Evolutionary conservation across 1,140 invertebrate species (phyloP), one percentile per base, ranked within the genome.

Genomic region (Olivierus martensii): DNA sequence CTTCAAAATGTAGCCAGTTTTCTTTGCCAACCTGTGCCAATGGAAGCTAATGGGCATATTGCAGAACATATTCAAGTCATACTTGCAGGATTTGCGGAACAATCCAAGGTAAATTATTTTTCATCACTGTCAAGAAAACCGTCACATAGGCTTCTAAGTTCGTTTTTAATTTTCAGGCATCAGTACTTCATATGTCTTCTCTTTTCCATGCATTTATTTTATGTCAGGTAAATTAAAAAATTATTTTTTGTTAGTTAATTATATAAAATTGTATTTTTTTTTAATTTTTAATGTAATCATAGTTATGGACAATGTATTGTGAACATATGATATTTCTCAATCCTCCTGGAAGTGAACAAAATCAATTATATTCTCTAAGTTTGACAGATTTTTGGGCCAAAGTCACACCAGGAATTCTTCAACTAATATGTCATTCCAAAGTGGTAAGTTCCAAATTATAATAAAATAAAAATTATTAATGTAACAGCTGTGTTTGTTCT

Each of bases 241-340:
- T 7, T 46, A 12, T 28, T n/a, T 49, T 15, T 39, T 41, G 5
- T 37, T 44, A 11, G n/a, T 44, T 17, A 42, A 17, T 42, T n/a
- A 17, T n/a, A 42, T 38, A 3, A 12, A 37, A 3, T n/a, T 38
- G 49, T 15, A 22, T 49, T 12, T 54, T 35, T 39, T 21, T n/a
- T 17, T 44, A 0, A 14, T 14, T 43, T 17, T 7, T 52, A 51
- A 9, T 46, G 18, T 12, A 15, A 51, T 42, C 17, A 42, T 51
- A 89, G 79, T 71, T 99, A 44, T 99, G 95, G 95, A 99, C 94
- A 0, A 81, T 99, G 60, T 99, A 99, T 67, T 80, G 97, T 67
- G 95, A 98, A 69, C 84, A 90, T 70, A 74, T 84, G 55, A 81
- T 88, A 4, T 64, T 64, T 14, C 62, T 70, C 28, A 49, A 79